Percentiles rank a stretch among this genome's conserved stretches.
Conservation (phyloP, 1,140 invertebrate species). For the Lethocerus indicus region DNA sequence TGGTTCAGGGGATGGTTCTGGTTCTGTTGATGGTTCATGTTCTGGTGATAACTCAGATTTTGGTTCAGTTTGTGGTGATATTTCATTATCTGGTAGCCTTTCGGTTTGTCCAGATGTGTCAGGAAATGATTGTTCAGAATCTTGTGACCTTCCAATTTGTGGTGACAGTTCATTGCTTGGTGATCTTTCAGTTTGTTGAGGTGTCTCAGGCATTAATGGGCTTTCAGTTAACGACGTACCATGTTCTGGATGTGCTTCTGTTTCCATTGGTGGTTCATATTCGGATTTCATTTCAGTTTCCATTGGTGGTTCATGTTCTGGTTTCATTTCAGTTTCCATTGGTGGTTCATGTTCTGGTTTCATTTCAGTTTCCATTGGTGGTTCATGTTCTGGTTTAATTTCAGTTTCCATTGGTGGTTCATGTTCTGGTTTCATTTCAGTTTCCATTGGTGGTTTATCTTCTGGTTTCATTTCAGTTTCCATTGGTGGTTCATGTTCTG, state of each 20-base stretch:
- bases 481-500: neutral
- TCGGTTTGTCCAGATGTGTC: conserved; percentile 9
- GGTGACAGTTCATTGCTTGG: neutral
- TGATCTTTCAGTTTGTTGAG: neutral
- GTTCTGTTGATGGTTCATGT: conserved; percentile 21
- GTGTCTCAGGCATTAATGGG: neutral
- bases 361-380: neutral
- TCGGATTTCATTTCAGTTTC: too few relatives aligned
- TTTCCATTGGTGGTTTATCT: neutral
- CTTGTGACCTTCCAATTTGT: neutral
- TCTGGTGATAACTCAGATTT: conserved; percentile 20
- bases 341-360: neutral
- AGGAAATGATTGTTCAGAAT: neutral
- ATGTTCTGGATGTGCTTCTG: conserved; percentile 9
- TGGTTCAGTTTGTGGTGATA: conserved; percentile 17
- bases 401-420: neutral
- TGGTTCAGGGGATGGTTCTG: conserved; percentile 20
- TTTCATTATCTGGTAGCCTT: conserved; percentile 22
- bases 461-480: neutral
- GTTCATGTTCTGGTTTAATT: neutral
- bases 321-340: neutral
- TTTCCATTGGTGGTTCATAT: conserved; percentile 12
- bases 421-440: neutral
- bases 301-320: neutral
- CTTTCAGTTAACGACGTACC: conserved; percentile 19